Evolutionary conservation across 2,888 invertebrate genomes (phyloP), one percentile per base, ranked within the genome.

Genomic region (Dioctria linearis): DNA sequence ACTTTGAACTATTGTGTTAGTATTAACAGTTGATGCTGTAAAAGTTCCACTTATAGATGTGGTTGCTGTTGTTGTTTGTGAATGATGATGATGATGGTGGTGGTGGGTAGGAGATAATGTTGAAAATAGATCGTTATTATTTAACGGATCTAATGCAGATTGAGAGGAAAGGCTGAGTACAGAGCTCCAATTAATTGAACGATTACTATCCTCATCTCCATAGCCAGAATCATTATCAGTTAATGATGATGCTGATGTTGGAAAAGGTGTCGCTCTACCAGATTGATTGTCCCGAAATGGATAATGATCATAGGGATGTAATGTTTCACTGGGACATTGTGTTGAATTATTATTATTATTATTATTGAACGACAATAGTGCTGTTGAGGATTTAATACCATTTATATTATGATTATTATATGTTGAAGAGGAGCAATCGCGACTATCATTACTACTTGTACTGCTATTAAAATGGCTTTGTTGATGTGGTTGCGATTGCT

Each of bases 181-280:
- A 75, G 96, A 96, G 88, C 96, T 95, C 96, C 96, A 96, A 90
- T 96, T 96, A 89, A 96, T 96, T 85, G 95, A 93, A 85, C 95
- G 92, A 86, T 93, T 93, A 86, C 92, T 91, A 85, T 94, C 93
- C 82, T 93, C 92, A 88, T 95, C 95, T 85, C 94, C 94, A 88
- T 93, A 93, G 84, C 95, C 95, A 37, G 94, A 94, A 88, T 94
- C 94, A 76, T 91, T 92, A 87, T 94, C 94, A 83, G 91, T 91
- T 46, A 46, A 84, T 65, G 82, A 67, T 46, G 73, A 40, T 3
- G 78, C 78, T 37, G 83, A 61, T 54, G 88, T 84, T 82, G 94
- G 94, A 88, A 92, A 94, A 82, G 94, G 94, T 78, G 94, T 95
- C 85, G 93, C 93, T 84, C 93, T 91, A 4, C 94, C 93, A 40